These are phyloP conservation scores for Phylloscopus whistleri DNA, from an alignment of 2,113 vertebrate genomes.

Conservation along the genomic window DNA sequence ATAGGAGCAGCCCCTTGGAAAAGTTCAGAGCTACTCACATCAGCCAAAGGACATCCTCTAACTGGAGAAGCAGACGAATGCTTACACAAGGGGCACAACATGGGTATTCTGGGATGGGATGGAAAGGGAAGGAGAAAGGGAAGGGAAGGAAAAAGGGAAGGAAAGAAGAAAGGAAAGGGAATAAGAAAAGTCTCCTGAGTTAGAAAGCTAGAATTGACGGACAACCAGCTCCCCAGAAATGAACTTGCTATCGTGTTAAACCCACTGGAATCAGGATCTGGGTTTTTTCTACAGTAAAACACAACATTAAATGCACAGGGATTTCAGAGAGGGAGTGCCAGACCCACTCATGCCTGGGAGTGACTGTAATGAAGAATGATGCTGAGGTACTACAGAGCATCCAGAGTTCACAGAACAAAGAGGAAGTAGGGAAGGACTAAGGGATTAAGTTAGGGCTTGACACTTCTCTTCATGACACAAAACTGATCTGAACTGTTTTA, in stretches of 20 bases:
- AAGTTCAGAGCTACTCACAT: neutral
- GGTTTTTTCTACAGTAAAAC: neutral
- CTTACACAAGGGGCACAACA: neutral
- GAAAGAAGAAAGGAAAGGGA: neutral
- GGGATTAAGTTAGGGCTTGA: neutral
- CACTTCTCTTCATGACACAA: neutral
- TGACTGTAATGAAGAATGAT: neutral
- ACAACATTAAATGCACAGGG: neutral
- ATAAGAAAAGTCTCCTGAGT: slow-evolving; percentile 43
- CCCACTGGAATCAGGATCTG: neutral
- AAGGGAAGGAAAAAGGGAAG: neutral
- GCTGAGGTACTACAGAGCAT: neutral
- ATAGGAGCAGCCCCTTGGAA: neutral
- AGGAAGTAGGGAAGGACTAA: neutral
- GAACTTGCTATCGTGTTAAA: neutral
- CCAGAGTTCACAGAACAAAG: neutral
- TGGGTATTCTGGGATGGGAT: neutral
- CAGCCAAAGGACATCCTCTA: neutral
- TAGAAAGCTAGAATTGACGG: neutral
- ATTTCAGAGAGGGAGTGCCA: neutral
- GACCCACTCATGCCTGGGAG: neutral
- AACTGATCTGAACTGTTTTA: neutral
- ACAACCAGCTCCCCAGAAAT: neutral
- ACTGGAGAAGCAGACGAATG: neutral
- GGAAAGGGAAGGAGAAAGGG: too few relatives aligned